Base-by-base conservation (phyloP, 2,113 vertebrate species). In the Gallinago jamesoni region DNA sequence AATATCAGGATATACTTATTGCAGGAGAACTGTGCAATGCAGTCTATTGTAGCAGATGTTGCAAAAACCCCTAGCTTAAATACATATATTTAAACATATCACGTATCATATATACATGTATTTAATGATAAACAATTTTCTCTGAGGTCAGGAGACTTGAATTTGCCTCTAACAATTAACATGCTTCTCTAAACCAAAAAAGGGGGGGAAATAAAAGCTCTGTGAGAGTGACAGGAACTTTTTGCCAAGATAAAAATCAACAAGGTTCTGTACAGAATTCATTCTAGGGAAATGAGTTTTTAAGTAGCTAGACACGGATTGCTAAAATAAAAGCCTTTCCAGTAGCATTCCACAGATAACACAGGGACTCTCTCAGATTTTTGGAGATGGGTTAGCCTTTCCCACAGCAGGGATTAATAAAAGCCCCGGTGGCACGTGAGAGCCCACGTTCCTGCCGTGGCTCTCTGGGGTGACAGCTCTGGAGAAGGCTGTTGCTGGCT, bases 371-470 rank as follows among this genome's bases (percentile, higher is more conserved):
- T 21, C 50, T 37, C n/a, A 25, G 57, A 7, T 19, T 37, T 48
- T 5, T 5, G 4, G 1, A 41, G 60, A 16, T 6, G 3, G 62
- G 5, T 30, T 2, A 16, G 16, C 19, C 7, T 6, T 9, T 24
- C 25, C 70, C 88, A 10, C 5, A 22, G 62, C 50, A 25, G n/a
- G 28, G 33, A 19, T 9, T 56, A 67, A 4, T 10, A 39, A 7
- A 43, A 48, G 12, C 23, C 43, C 45, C 33, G 18, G 5, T 0
- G 25, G n/a, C 28, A 15, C 11, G 2, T 3, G 14, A 55, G n/a
- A 11, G 30, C 50, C 20, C 0, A 19, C 22, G 18, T 4, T 62
- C 41, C 39, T 1, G 6, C 20, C n/a, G 62, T 1, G 50, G 41
- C 9, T 76, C 52, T 14, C 53, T 37, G 6, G 27, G 35, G 4